Percentiles rank a stretch among this genome's conserved stretches.
phyloP scores from a whole-genome alignment of 2,797 vertebrate genomes.

The Notoglanidium macrostoma region DNA sequence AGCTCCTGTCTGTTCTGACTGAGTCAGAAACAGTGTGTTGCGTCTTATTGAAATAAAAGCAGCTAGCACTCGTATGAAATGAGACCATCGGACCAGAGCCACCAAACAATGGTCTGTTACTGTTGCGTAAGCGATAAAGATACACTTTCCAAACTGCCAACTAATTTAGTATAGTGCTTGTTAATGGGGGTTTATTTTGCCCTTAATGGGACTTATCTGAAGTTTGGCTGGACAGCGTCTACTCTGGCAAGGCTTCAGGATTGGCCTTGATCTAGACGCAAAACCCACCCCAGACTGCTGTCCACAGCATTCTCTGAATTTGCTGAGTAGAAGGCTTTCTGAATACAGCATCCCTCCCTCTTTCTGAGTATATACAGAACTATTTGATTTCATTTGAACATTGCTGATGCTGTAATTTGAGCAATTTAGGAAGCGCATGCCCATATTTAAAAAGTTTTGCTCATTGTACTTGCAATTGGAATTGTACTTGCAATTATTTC shows the following conservation, averaged over 20 bases:
- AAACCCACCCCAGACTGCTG: slow-evolving; percentile 26
- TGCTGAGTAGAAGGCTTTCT: slow-evolving; percentile 25
- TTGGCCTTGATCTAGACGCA: background rate
- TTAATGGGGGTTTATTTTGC: background rate
- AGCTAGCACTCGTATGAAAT: background rate
- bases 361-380: background rate
- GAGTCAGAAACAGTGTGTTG: slow-evolving; percentile 6
- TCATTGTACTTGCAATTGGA: background rate
- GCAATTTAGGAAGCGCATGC: background rate
- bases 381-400: background rate
- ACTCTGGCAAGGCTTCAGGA: background rate
- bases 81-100: background rate
- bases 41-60: background rate
- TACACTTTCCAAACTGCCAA: background rate
- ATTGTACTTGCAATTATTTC: background rate
- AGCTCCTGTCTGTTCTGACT: slow-evolving; percentile 3
- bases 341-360: background rate
- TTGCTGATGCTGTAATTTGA: background rate
- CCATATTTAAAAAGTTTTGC: background rate
- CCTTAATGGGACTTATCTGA: background rate
- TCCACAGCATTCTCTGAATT: slow-evolving; percentile 22
- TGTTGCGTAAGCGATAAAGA: slow-evolving; percentile 26
- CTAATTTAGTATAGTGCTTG: background rate
- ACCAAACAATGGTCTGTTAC: slow-evolving; percentile 17
- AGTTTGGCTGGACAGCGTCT: background rate